A percentile compares a stretch with the other conserved stretches of the same genome.
These are phyloP conservation scores for Drosophila navojoa DNA, from an alignment of 1,140 invertebrate species.

Conservation along the genomic window DNA sequence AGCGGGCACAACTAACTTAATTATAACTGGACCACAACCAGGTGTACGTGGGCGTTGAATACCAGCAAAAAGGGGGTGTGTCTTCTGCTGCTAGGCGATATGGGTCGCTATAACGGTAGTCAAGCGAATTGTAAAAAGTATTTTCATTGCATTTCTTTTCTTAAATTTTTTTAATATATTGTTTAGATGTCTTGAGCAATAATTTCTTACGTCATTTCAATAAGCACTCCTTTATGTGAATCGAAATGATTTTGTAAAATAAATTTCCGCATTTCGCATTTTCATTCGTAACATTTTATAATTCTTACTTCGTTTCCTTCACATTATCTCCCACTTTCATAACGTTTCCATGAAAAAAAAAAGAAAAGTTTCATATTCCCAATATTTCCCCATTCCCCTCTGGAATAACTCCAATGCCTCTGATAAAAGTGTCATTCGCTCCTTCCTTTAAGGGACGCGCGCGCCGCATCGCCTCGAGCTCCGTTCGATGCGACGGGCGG, in stretches of 20 bases:
- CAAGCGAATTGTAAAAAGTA: neutral
- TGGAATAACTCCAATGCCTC: neutral
- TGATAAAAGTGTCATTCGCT: neutral
- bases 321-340: neutral
- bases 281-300: no score
- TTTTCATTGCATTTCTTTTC: no score
- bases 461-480: constrained; percentile 2
- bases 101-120: constrained; percentile 1
- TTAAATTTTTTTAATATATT: no score
- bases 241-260: no score
- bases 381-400: neutral
- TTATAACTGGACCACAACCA: constrained; percentile 38
- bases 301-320: no score
- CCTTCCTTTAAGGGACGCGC: neutral
- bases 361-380: no score
- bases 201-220: no score
- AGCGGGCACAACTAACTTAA: constrained; percentile 49
- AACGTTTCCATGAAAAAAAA: no score
- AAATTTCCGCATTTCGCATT: no score
- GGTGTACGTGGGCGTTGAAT: constrained; percentile 25
- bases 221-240: no score
- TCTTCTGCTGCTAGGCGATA: neutral
- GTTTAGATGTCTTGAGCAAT: no score
- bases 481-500: neutral
- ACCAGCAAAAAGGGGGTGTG: neutral